Conservation (phyloP, 2,797 vertebrate species). For the Rachycentron canadum region DNA sequence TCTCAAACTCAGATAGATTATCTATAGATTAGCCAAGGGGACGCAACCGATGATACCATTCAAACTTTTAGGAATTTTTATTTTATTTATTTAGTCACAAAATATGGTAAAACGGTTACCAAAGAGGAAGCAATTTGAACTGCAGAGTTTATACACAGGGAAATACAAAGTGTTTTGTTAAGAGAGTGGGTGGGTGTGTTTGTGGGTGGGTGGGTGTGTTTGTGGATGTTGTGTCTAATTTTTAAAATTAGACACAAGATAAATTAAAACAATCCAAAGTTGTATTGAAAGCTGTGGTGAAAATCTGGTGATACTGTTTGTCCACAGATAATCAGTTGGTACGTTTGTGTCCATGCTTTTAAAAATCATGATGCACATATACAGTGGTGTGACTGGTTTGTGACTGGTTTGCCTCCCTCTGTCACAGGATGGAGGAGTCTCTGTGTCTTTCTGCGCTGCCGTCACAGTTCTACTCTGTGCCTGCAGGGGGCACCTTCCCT, state of each 20-base stretch:
- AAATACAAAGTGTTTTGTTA: not conserved
- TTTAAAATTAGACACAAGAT: no score
- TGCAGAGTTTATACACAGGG: not conserved
- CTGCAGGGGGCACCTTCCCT: conserved; percentile 90
- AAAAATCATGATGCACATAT: conserved; percentile 8
- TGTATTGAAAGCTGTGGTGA: not conserved
- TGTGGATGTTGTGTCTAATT: no score
- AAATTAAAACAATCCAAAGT: not conserved
- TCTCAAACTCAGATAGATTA: not conserved
- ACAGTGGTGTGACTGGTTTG: conserved; percentile 33
- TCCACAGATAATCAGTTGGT: not conserved
- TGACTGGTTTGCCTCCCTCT: not conserved
- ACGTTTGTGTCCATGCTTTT: not conserved
- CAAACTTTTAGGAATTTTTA: no score
- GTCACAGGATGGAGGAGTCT: conserved; percentile 93
- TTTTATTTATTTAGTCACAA: not conserved
- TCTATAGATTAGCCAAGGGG: not conserved
- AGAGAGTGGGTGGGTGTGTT: no score
- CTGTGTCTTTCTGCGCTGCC: conserved; percentile 93
- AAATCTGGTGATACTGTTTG: not conserved
- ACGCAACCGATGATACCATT: not conserved
- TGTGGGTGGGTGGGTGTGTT: no score
- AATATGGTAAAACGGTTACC: not conserved
- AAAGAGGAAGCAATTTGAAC: not conserved
- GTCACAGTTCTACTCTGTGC: conserved; percentile 94